Evolutionary conservation across 2,888 invertebrate genomes (phyloP).

Genomic region (Brenthis ino): DNA sequence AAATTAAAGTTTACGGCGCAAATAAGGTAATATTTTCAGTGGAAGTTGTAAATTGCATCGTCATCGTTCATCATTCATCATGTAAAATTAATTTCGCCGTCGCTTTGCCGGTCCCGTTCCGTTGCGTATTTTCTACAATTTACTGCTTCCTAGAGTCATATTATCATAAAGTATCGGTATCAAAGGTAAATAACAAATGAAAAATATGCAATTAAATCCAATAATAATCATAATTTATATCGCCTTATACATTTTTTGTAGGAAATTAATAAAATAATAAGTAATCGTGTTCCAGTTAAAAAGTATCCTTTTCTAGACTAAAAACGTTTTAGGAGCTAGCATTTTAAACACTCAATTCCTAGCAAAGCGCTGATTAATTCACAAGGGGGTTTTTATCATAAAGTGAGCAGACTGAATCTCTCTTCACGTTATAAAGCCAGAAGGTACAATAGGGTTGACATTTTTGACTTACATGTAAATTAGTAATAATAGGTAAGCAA

Average conservation of each 20-base stretch:
- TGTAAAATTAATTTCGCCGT: conserved; percentile 73
- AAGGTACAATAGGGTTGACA: conserved; percentile 24
- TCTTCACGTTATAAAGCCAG: conserved; percentile 42
- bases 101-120: conserved; percentile 60
- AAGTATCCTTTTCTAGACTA: neutral
- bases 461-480: too few species aligned
- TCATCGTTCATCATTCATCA: conserved; percentile 80
- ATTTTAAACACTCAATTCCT: conserved; percentile 20
- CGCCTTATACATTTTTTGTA: too few species aligned
- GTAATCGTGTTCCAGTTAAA: too few species aligned
- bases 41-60: conserved; percentile 71
- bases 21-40: conserved; percentile 54
- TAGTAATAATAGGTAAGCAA: too few species aligned
- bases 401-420: conserved; percentile 49
- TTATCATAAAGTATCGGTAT: conserved; percentile 56
- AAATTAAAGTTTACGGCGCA: conserved; percentile 39
- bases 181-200: conserved; percentile 53
- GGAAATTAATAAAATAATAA: too few species aligned
- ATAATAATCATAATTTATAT: conserved; percentile 2
- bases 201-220: conserved; percentile 5
- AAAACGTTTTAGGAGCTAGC: conserved; percentile 10
- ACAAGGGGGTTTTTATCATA: conserved; percentile 41
- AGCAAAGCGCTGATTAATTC: conserved; percentile 39
- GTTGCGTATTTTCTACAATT: conserved; percentile 68
- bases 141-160: conserved; percentile 64